phyloP scores from a whole-genome alignment of 2,797 vertebrate genomes.

The Lagorchestes hirsutus region DNA sequence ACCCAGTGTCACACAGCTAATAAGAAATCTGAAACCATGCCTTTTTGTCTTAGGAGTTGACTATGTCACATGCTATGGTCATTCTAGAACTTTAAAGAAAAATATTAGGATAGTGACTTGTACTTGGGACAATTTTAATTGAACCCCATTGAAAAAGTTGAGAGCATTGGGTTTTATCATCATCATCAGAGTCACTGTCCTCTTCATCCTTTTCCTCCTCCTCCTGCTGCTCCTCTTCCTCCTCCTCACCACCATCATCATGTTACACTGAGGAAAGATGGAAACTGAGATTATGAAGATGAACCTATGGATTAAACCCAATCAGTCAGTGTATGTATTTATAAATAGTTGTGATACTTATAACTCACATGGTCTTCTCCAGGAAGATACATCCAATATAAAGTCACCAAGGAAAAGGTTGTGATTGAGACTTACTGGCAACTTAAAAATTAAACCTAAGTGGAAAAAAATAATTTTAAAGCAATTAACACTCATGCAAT shows the following conservation, averaged over 20 bases:
- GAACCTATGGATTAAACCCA: neutral
- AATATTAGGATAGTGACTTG: too few species aligned
- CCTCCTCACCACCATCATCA: neutral
- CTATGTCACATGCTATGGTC: too few species aligned
- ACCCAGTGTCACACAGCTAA: too few species aligned
- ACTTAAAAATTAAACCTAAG: neutral
- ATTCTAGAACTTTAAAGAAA: too few species aligned
- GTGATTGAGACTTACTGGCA: neutral
- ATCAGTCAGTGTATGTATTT: neutral
- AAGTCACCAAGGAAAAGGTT: neutral
- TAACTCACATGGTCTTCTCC: neutral
- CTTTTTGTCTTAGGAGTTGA: too few species aligned
- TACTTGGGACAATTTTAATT: neutral
- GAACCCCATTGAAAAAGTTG: neutral
- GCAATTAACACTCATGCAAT: neutral
- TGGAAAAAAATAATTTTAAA: neutral
- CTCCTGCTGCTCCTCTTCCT: neutral
- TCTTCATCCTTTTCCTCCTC: too few species aligned
- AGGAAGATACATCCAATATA: neutral
- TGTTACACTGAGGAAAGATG: neutral
- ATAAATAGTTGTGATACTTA: neutral
- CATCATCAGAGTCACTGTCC: neutral
- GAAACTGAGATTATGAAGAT: neutral
- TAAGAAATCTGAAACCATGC: too few species aligned
- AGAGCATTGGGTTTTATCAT: neutral